Evolutionary conservation across 2,888 invertebrate species (phyloP).

Genomic region (Caenorhabditis wallacei): DNA sequence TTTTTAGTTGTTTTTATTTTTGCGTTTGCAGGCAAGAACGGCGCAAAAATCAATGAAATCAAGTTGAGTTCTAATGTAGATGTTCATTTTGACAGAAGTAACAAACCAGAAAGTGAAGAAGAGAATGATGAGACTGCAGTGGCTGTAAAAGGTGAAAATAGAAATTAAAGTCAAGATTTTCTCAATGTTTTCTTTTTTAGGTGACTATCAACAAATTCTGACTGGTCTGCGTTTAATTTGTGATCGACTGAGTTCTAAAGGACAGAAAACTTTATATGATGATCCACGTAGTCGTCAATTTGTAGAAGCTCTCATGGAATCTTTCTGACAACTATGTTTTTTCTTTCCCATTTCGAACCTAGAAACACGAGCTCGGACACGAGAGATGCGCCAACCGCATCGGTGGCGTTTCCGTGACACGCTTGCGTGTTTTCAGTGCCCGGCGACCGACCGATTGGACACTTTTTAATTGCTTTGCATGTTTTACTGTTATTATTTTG

Average conservation of each 20-base stretch:
- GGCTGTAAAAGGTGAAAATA: constrained; percentile 32
- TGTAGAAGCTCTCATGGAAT: constrained; percentile 50
- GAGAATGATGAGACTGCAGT: constrained; percentile 20
- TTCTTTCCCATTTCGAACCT: neutral
- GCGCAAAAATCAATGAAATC: constrained; percentile 64
- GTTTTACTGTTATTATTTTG: constrained; percentile 6
- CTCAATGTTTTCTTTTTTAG: constrained; percentile 14
- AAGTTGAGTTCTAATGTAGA: constrained; percentile 55
- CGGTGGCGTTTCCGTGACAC: constrained; percentile 16
- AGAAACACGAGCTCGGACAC: neutral
- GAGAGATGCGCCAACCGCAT: constrained; percentile 9
- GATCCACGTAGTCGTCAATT: constrained; percentile 55
- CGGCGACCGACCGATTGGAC: constrained; percentile 35
- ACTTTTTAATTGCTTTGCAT: constrained; percentile 7
- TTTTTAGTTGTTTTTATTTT: constrained; percentile 19
- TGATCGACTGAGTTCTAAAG: constrained; percentile 51
- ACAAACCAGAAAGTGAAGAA: constrained; percentile 11
- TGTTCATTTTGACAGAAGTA: constrained; percentile 44
- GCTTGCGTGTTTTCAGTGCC: constrained; percentile 39
- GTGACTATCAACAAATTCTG: constrained; percentile 50
- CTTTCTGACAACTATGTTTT: constrained; percentile 1
- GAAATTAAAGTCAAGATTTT: neutral
- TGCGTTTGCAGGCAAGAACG: constrained; percentile 53
- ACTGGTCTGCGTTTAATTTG: constrained; percentile 43
- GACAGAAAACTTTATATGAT: constrained; percentile 40